Evolutionary conservation across 2,888 invertebrate genomes (phyloP), one percentile per base, ranked within the genome.

Genomic region (Branchinecta sandiegonensis): DNA sequence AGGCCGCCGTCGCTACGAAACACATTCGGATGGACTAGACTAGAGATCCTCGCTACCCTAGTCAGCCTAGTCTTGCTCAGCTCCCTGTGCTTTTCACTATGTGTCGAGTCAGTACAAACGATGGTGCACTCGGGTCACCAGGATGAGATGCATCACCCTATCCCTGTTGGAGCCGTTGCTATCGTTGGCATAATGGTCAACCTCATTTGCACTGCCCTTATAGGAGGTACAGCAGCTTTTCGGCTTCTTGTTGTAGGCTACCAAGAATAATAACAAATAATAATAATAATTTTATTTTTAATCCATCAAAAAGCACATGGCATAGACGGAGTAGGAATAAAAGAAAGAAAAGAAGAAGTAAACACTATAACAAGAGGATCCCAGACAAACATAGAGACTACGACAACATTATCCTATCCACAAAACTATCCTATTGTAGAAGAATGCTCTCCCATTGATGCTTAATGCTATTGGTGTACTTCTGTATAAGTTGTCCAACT

Each of bases 21-120:
- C 77, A 94, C 93, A 0, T 94, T 94, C 74, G 93, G 93, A 10
- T 93, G 93, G 93, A 89, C 91, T 5, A 84, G 93, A 71, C 88
- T 92, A 67, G 91, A 93, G 74, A 87, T 93, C n/a, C 81, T 92
- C 9, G 87, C 88, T 64, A 86, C 89, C 80, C 79, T 92, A 65
- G 85, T 88, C 5, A 76, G 75, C 69, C 73, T 76, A n/a, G 73
- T 76, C 64, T 87, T 92, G 73, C 82, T 92, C 71, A 86, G 87
- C 0, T 90, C 93, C 0, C 83, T 93, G 70, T 87, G 88, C 65
- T 88, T 92, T 75, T 89, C 90, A 0, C 79, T 90, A 65, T 78
- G 89, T 8, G 86, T 91, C 8, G 91, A 92, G 78, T 88, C 90
- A 0, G 75, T 90, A 64, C 68, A 74, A 72, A 72, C 74, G 12